Base-by-base conservation (phyloP, 2,113 vertebrate genomes). In the Eupsittula cactorum region DNA sequence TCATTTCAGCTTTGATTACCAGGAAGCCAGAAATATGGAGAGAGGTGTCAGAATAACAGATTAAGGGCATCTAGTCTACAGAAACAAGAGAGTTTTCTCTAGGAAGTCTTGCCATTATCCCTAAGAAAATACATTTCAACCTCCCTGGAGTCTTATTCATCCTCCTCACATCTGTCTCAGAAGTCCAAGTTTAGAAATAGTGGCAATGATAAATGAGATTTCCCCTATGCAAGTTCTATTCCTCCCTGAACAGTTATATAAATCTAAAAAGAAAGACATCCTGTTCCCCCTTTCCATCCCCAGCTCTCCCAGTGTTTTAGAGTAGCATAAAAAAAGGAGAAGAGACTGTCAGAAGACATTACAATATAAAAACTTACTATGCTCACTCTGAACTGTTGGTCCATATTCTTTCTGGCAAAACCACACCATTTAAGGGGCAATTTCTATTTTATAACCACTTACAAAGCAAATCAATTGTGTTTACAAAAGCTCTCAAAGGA, bases 101-200 rank as follows among this genome's bases (percentile, higher is more conserved):
- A 80, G 64, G 68, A 96, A 80, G 44, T 53, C 65, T 93, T 89
- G 77, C 89, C 50, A 92, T 95, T 92, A 86, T 82, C 77, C 65
- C 84, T 85, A 82, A 69, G 77, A 95, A 96, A 93, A 91, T 44
- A 89, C 44, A 96, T 91, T 93, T 93, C 83, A 77, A 1, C 81
- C n/a, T 95, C 92, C 92, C 88, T 87, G 62, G 81, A 89, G 91
- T 69, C 92, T 87, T 92, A 91, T 93, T 95, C 91, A 92, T 76
- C 90, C 86, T 94, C 80, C 65, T 94, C 62, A 50, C 73, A 74
- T 86, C 69, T 71, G 76, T 65, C 83, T 88, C 69, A 87, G 62
- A 94, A 96, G 95, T 31, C 57, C 88, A 87, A 52, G 82, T 70
- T 85, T 82, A 92, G 93, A 93, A 96, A 83, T 23, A 69, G 74